Conservation (phyloP, 37 sponge, comb jelly and placozoan species). For the Ianthella basta region DNA sequence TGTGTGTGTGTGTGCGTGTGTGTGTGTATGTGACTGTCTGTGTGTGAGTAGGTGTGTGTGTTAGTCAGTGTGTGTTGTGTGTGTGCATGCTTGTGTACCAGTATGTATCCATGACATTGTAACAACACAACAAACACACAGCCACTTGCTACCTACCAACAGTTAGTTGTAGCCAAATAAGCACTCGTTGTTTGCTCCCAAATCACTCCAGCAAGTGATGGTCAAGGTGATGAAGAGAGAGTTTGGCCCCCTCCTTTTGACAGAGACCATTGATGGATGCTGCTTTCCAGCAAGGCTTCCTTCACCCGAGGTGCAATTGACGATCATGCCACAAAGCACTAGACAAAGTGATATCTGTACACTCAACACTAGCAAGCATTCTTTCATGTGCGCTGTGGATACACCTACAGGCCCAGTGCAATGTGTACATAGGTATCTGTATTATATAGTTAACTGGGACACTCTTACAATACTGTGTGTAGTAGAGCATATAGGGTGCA, state of each 20-base stretch:
- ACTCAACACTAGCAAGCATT: neutral
- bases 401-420: slow-evolving; percentile 15
- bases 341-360: too few species aligned
- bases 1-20: neutral
- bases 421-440: neutral
- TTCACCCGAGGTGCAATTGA: neutral
- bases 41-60: neutral
- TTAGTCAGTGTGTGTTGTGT: neutral
- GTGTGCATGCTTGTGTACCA: neutral
- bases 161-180: too few species aligned
- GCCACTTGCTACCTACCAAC: too few species aligned
- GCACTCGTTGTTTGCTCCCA: neutral
- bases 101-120: neutral
- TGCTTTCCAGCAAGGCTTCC: neutral
- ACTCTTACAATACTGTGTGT: slow-evolving; percentile 14
- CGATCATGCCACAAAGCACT: too few species aligned
- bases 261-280: slow-evolving; percentile 6
- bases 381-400: slow-evolving; percentile 43
- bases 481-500: neutral
- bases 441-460: neutral
- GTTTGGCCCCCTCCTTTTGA: slow-evolving; percentile 57
- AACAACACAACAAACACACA: too few species aligned
- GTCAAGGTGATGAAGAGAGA: slow-evolving; percentile 45
- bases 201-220: slow-evolving; percentile 41
- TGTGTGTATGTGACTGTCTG: slow-evolving; percentile 1